Base-by-base conservation (phyloP, 2,888 invertebrate species). In the Tetanocera ferruginea region DNA sequence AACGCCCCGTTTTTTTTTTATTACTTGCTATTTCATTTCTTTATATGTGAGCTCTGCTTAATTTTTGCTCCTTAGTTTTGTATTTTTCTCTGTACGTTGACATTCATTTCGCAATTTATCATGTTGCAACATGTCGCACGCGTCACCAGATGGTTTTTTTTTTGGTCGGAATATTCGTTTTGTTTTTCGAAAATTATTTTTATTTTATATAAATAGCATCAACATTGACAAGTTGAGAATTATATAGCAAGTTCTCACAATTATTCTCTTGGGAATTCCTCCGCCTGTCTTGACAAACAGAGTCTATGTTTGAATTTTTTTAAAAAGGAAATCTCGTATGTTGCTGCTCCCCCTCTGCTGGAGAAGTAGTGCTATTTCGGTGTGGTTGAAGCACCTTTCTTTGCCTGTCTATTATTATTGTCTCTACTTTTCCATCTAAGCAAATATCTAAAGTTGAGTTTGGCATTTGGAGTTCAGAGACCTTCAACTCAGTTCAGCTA, bases 101-200 rank as follows among this genome's bases (percentile, higher is more conserved):
- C 75, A 75, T 67, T 75, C 75, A 75, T 67, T 75, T 75, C 55
- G 67, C 28, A 75, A 75, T 75, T 67, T 67, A 75, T 75, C 67
- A 75, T 75, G 67, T 52, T 55, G 67, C 66, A 75, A 75, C 75
- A 67, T 67, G 75, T 67, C 75, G 75, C 75, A 55, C 75, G 75
- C 75, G 66, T 55, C 67, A 67, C 17, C 55, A 55, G 37, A 52
- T 55, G 67, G 66, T 75, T 31, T 73, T 43, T 28, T 14, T 57
- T 57, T 37, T 70, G n/a, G n/a, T 37, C 43, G 14, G 11, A 43
- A 43, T 43, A 43, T 43, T 43, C 43, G 43, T 43, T 43, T 43
- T 43, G 6, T 43, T 43, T 43, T 43, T 11, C 2, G 43, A 43
- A 11, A 43, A 17, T n/a, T 43, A 14, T 67, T 23, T 67, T 67